Base-by-base conservation (phyloP, 2,797 vertebrate genomes). In the Huso huso region DNA sequence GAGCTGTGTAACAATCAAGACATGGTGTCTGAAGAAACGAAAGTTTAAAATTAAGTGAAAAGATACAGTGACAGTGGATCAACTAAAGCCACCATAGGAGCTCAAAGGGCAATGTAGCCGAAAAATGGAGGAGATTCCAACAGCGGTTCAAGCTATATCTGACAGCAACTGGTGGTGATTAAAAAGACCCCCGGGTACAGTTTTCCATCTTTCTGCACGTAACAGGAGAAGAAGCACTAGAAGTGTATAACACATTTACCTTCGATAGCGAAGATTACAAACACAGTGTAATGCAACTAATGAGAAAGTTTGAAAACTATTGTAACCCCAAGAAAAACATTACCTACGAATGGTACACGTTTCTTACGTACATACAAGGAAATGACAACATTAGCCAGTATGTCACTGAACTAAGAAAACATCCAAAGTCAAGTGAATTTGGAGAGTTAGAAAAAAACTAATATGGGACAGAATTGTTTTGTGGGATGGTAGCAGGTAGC, bases 331-430 rank as follows among this genome's bases (percentile, higher is more conserved):
- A 69, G 8, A 66, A 66, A 18, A 65, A 71, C 23, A 72, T 51
- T 53, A 70, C 48, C 37, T 60, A 68, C 48, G 63, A 71, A 6
- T 58, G 70, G 2, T 71, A 52, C 9, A 64, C 2, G 3, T 70
- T 70, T 70, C 63, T 64, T 49, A 70, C 10, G 13, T 64, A 65
- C 66, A 53, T 70, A 51, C 3, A 62, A 69, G 68, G 64, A 48
- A 51, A 66, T 9, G 66, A 62, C 60, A 8, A 37, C 0, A 52
- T 66, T 52, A 68, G 52, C 18, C 69, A 70, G 52, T 67, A 67
- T 49, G 4, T 72, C 2, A 72, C 60, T 5, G 53, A 72, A 49
- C 1, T 66, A 49, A 66, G 65, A 10, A 11, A 53, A 62, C 61
- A 6, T n/a, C 48, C 10, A 0, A 71, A 71, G 6, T 68, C 66